Percentiles rank a stretch among this genome's conserved stretches.
phyloP scores from a whole-genome alignment of 1,140 invertebrate genomes.

The Chionoecetes opilio region DNA sequence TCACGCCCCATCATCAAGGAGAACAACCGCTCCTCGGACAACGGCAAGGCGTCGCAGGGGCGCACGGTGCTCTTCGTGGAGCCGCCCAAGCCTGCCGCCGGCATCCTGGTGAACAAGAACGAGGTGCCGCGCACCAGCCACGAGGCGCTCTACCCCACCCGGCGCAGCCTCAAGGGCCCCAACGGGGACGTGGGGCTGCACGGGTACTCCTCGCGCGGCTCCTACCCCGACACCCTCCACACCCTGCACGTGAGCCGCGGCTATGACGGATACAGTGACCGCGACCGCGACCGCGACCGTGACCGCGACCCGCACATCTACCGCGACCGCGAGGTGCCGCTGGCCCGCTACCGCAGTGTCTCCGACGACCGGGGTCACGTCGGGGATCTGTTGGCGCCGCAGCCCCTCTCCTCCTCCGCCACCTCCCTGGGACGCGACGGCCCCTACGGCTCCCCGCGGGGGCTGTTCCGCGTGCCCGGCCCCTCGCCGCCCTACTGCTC shows the following conservation, averaged over 20 bases:
- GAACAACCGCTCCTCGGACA: conserved; percentile 62
- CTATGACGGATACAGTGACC: background rate
- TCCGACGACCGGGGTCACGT: conserved; percentile 60
- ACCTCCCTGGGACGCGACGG: conserved; percentile 73
- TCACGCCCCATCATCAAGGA: conserved; percentile 70
- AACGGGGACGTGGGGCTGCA: conserved; percentile 65
- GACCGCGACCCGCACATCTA: conserved; percentile 45
- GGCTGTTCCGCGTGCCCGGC: conserved; percentile 22
- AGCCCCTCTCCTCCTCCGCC: conserved; percentile 71
- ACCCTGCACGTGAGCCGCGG: conserved; percentile 55
- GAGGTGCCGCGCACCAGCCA: conserved; percentile 69
- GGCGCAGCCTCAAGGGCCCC: conserved; percentile 58
- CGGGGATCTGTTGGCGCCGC: conserved; percentile 61
- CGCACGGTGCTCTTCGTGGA: conserved; percentile 74
- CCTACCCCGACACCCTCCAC: conserved; percentile 69
- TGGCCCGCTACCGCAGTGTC: conserved; percentile 44
- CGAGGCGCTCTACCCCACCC: conserved; percentile 34
- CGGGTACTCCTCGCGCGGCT: conserved; percentile 51
- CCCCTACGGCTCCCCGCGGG: conserved; percentile 73
- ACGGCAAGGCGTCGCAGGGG: conserved; percentile 65
- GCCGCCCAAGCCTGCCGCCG: conserved; percentile 63
- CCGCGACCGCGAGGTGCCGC: conserved; percentile 59
- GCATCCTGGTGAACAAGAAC: conserved; percentile 69
- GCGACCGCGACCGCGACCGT: conserved; percentile 24
- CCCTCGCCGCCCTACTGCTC: conserved; percentile 37